A percentile compares a stretch with the other conserved stretches of the same genome.
Conservation (phyloP, 2,888 invertebrate species). For the Orthonevra nobilis region DNA sequence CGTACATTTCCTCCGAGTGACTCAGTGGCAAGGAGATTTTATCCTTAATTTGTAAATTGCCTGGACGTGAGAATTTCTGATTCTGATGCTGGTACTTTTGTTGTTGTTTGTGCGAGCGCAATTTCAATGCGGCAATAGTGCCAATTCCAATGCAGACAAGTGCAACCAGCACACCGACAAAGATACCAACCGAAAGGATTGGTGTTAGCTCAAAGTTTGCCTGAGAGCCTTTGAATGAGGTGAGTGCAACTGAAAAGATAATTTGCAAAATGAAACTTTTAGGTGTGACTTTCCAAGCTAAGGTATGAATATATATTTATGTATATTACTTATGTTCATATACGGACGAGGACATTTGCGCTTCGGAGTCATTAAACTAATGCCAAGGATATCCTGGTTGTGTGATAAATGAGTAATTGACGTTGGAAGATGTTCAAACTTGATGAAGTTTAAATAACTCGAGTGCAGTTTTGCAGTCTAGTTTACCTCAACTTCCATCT, state of each 20-base stretch:
- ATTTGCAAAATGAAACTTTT: conserved; percentile 35
- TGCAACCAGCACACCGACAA: conserved; percentile 80
- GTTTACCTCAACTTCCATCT: too few relatives aligned
- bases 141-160: conserved; percentile 80
- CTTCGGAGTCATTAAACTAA: too few relatives aligned
- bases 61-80: conserved; percentile 83
- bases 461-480: too few relatives aligned
- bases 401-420: conserved; percentile 25
- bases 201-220: conserved; percentile 82
- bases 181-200: conserved; percentile 80
- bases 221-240: conserved; percentile 81
- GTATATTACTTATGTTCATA: too few relatives aligned
- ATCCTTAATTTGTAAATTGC: conserved; percentile 84
- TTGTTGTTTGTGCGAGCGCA: conserved; percentile 79
- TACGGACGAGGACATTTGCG: too few relatives aligned
- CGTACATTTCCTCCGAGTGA: conserved; percentile 87
- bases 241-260: conserved; percentile 77
- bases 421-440: too few relatives aligned
- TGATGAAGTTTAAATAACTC: too few relatives aligned
- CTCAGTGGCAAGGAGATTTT: conserved; percentile 85
- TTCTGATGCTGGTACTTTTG: conserved; percentile 79
- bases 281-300: conserved; percentile 45
- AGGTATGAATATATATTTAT: too few relatives aligned
- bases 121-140: conserved; percentile 79
- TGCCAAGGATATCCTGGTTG: too few relatives aligned